phyloP scores from a whole-genome alignment of 1,140 invertebrate genomes.

The Bombus balteatus region DNA sequence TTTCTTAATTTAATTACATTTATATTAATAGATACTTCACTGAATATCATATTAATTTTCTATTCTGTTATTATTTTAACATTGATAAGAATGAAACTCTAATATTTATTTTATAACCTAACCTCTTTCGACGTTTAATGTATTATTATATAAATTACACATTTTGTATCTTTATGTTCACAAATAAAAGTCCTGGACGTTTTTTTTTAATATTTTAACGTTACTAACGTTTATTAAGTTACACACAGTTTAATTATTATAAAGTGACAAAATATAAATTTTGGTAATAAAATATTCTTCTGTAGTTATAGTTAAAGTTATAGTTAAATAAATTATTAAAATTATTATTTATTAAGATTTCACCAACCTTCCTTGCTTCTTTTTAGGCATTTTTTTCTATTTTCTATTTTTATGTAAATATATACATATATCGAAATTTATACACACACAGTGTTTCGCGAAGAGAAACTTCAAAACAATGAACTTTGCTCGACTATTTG shows the following conservation, averaged over 20 bases:
- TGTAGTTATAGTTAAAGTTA: neutral
- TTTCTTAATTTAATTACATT: neutral
- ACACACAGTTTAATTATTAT: neutral
- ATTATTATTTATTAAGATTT: neutral
- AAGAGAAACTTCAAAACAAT: too few relatives aligned
- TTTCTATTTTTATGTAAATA: neutral
- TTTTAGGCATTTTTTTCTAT: constrained; percentile 12
- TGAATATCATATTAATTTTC: neutral
- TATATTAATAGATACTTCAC: neutral
- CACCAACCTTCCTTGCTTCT: constrained; percentile 14
- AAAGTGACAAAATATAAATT: neutral
- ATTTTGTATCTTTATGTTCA: neutral
- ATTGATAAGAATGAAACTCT: neutral
- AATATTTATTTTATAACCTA: neutral
- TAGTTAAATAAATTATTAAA: neutral
- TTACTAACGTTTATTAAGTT: neutral
- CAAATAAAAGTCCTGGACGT: neutral
- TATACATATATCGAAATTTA: neutral
- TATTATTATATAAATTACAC: neutral
- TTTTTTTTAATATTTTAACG: neutral
- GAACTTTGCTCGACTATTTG: too few relatives aligned
- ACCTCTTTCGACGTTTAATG: neutral
- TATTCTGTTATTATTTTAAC: neutral
- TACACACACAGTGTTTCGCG: neutral
- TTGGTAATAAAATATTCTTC: neutral